Percentiles rank a stretch among this genome's conserved stretches.
phyloP scores from a whole-genome alignment of 2,797 vertebrate genomes.

The Chrosomus eos region DNA sequence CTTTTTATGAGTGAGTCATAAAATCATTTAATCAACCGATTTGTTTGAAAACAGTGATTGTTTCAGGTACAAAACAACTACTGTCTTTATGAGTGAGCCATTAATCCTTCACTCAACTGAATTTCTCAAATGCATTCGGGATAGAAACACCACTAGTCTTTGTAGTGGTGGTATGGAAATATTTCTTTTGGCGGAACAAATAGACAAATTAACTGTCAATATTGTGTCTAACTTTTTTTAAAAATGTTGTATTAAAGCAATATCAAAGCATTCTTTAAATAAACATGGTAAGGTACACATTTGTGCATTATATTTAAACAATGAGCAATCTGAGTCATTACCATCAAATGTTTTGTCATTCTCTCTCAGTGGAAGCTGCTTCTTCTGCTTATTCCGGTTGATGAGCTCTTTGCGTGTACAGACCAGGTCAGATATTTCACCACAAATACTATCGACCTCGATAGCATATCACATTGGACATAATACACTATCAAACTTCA shows the following conservation, averaged over 20 bases:
- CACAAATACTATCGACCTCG: neutral
- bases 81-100: neutral
- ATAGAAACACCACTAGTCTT: neutral
- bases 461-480: neutral
- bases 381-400: constrained; percentile 71
- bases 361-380: constrained; percentile 75
- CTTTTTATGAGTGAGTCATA: neutral
- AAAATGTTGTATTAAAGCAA: neutral
- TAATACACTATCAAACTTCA: neutral
- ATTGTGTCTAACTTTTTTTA: neutral
- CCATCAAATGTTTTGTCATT: neutral
- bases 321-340: neutral
- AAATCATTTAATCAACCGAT: neutral
- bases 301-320: neutral
- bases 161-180: neutral
- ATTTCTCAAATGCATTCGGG: neutral
- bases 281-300: neutral
- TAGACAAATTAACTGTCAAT: neutral
- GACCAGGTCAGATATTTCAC: constrained; percentile 66
- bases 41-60: neutral
- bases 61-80: neutral
- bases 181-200: neutral
- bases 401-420: constrained; percentile 69
- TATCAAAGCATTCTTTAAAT: neutral
- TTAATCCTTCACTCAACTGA: neutral